Conservation (phyloP, 2,888 invertebrate genomes). For the Opisthograptis luteolata region DNA sequence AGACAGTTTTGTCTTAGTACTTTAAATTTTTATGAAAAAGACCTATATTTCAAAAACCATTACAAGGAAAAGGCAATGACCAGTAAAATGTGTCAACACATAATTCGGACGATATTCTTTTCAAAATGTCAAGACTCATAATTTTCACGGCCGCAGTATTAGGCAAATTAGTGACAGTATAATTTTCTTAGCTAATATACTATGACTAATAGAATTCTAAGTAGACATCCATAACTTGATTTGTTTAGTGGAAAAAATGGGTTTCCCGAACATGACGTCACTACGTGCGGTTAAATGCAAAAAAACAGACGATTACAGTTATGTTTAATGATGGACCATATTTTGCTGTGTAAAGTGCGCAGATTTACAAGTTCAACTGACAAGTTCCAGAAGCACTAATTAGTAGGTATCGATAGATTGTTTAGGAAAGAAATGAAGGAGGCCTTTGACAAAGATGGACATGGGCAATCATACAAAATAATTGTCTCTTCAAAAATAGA, state of each 20-base stretch:
- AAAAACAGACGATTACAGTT: neutral
- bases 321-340: no score
- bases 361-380: no score
- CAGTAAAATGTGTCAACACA: neutral
- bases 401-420: no score
- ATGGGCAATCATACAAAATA: no score
- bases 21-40: no score
- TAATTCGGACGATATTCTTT: conserved; percentile 1
- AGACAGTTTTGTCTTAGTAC: no score
- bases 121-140: neutral
- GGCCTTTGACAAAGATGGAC: no score
- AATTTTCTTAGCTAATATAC: neutral
- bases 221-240: neutral
- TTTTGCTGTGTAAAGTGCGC: no score
- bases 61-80: neutral
- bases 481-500: no score
- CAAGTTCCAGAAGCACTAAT: no score
- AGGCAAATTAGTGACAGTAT: neutral
- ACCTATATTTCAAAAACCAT: neutral
- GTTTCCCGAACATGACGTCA: neutral
- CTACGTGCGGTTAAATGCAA: neutral
- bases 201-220: neutral
- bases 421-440: no score
- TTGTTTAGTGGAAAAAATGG: neutral
- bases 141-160: no score